Base-by-base conservation (phyloP, 1,140 invertebrate species). In the Theocolax elegans region DNA sequence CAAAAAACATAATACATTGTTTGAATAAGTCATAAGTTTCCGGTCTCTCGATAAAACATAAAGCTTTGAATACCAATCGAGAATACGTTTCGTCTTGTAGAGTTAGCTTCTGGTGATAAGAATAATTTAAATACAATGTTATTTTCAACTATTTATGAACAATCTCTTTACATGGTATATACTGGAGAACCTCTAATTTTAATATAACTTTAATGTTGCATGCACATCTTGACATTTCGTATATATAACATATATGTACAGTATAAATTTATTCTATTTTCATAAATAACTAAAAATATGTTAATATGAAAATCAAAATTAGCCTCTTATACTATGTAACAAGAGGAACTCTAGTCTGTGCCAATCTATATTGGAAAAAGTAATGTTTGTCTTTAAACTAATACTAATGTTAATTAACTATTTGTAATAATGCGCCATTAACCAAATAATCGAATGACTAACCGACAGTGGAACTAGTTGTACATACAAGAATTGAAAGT, bases 361-460 rank as follows among this genome's bases (percentile, higher is more conserved):
- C 35, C 44, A 17, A 6, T n/a, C n/a, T n/a, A 31, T 35, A 51
- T 42, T 64, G 25, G 17, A 1, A 64, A 64, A 13, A 38, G 17
- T 21, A 49, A 15, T 12, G 31, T 59, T 49, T 17, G 51, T 60
- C 29, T 69, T 69, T 19, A 21, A 15, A 53, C 67, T 69, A 63
- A 63, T 62, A 44, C 67, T 69, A 54, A 54, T 69, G 29, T 31
- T 15, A 62, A 69, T 68, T 69, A 69, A 69, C 58, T 35, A 38
- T 51, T 53, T 65, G 17, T 56, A 56, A 44, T 27, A 66, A 19
- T 10, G 8, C 15, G 46, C 38, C 17, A 44, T 62, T 69, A 69
- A 69, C 67, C 49, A 53, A 62, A 13, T 1, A 1, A 54, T 38
- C 25, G 38, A 38, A 48, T 46, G 17, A 62, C 49, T 54, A 62